A percentile compares a stretch with the other conserved stretches of the same genome.
phyloP scores from a whole-genome alignment of 1,140 invertebrate genomes.

The Macrocentrus cingulum region DNA sequence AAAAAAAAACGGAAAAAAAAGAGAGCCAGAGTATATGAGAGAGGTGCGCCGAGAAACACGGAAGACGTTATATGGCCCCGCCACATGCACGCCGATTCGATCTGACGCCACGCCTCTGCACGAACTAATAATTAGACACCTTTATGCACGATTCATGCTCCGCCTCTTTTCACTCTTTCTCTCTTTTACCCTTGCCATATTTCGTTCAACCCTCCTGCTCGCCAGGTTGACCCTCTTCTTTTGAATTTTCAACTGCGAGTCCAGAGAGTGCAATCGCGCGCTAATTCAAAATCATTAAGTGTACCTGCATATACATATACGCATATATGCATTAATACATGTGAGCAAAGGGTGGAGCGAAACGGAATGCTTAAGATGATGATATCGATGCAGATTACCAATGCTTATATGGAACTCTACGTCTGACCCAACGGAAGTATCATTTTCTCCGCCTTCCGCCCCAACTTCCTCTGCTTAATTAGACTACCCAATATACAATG shows the following conservation, averaged over 20 bases:
- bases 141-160: conserved; percentile 35
- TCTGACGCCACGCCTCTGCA: conserved; percentile 46
- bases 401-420: too few species aligned
- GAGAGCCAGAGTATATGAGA: conserved; percentile 22
- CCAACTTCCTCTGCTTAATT: too few species aligned
- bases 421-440: too few species aligned
- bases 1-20: too few species aligned
- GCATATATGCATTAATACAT: too few species aligned
- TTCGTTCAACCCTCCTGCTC: background rate
- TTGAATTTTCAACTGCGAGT: conserved; percentile 7
- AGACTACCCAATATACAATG: too few species aligned
- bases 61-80: conserved; percentile 44
- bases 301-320: background rate
- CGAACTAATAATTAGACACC: conserved; percentile 51
- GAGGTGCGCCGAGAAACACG: conserved; percentile 37
- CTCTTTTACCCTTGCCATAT: conserved; percentile 7
- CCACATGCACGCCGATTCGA: conserved; percentile 47
- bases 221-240: background rate
- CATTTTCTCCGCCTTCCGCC: too few species aligned
- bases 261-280: background rate
- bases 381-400: too few species aligned
- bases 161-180: conserved; percentile 27
- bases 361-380: too few species aligned
- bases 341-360: too few species aligned
- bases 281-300: conserved; percentile 21